Evolutionary conservation across 92 coral and sea anemone species (phyloP), one percentile per base, ranked within the genome.

Genomic region (Pocillopora grandis): DNA sequence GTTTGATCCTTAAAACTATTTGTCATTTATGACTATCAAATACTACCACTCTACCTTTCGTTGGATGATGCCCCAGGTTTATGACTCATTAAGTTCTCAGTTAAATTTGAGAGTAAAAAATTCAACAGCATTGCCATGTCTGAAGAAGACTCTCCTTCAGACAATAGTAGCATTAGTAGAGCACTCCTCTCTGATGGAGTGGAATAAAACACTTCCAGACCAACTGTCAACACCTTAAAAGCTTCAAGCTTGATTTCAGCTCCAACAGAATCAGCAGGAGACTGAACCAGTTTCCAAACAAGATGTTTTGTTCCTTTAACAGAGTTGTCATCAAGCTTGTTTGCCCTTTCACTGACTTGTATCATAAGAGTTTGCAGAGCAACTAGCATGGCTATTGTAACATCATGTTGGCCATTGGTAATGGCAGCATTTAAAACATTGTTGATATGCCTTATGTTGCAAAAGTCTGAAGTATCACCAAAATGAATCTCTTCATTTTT

Each of bases 181-280:
- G 98, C 95, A 80, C 96, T 94, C 77, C 88, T 96, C 48, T 96
- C 98, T 65, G 73, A 56, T 12, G 86, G 37, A 57, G 80, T 77
- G 33, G 95, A 87, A 85, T 92, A 96, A 83, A 96, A 92, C 83
- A 92, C 81, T 57, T 81, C 82, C 85, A 91, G 72, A 19, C 98
- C 96, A 72, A 90, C 77, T 65, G 76, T 76, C 23, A 91, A 64
- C 55, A 88, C 90, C 27, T 79, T 57, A 80, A 92, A 94, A 62
- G 93, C 90, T 85, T 94, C 89, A 66, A 69, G 72, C 80, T 87
- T 90, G 33, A 94, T 87, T 68, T 83, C 83, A 69, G 62, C 72
- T 58, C 85, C 83, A 57, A 84, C 61, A 23, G 72, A 76, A 56
- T 67, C 82, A 19, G 83, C 37, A 9, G 78, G 76, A 9, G 90